These are phyloP conservation scores for Tromatobia lineatoria DNA, from an alignment of 2,888 invertebrate genomes.

Conservation along the genomic window DNA sequence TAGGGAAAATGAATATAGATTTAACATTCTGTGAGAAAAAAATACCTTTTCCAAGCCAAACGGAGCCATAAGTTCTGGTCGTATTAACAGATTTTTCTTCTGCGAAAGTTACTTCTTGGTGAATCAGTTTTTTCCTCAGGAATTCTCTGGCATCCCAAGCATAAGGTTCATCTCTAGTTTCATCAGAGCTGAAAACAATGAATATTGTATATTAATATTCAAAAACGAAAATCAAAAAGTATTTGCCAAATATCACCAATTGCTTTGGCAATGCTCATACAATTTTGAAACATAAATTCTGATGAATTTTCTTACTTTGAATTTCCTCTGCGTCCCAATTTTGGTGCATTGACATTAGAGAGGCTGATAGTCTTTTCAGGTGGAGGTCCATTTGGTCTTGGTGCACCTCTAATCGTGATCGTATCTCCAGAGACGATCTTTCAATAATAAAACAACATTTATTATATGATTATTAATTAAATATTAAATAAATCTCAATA, in stretches of 20 bases:
- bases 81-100: slow-evolving; percentile 94
- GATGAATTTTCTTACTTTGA: slow-evolving; percentile 84
- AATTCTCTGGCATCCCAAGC: slow-evolving; percentile 99
- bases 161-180: slow-evolving; percentile 95
- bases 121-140: slow-evolving; percentile 96
- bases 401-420: slow-evolving; percentile 94
- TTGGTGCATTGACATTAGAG: slow-evolving; percentile 96
- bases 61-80: slow-evolving; percentile 94
- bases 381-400: slow-evolving; percentile 94
- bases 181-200: slow-evolving; percentile 83
- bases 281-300: not conserved
- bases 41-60: slow-evolving; percentile 94
- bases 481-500: not conserved
- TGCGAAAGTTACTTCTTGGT: slow-evolving; percentile 95
- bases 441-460: slow-evolving; percentile 83
- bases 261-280: not conserved
- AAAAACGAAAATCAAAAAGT: not conserved
- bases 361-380: slow-evolving; percentile 97
- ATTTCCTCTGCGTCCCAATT: slow-evolving; percentile 92
- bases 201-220: no score
- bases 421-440: slow-evolving; percentile 99
- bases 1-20: not conserved
- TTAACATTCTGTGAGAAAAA: not conserved
- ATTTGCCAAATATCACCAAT: not conserved
- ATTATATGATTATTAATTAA: slow-evolving; percentile 49